These are phyloP conservation scores for Conus betulinus DNA, from an alignment of 1,140 invertebrate species.

Conservation along the genomic window DNA sequence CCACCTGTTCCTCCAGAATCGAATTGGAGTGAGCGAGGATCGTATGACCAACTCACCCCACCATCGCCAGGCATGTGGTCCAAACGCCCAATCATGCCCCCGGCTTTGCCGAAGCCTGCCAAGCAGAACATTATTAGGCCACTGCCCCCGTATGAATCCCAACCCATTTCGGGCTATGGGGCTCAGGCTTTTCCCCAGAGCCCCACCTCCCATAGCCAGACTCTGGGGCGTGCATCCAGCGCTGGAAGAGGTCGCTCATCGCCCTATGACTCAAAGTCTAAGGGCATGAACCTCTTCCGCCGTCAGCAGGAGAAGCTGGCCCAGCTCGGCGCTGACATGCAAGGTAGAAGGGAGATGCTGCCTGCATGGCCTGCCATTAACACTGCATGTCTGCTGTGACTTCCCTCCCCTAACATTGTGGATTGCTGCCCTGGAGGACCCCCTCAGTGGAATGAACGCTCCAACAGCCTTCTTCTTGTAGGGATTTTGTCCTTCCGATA, in stretches of 20 bases:
- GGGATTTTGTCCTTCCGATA: too few relatives aligned
- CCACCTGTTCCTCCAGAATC: constrained; percentile 12
- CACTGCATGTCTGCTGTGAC: constrained; percentile 4
- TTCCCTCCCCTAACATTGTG: constrained; percentile 7
- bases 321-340: constrained; percentile 60
- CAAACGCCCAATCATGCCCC: constrained; percentile 39
- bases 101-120: constrained; percentile 43
- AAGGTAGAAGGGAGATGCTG: constrained; percentile 60
- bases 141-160: constrained; percentile 5
- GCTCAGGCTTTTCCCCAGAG: background rate
- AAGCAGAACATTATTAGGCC: constrained; percentile 29
- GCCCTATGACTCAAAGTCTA: constrained; percentile 48
- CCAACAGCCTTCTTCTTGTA: background rate
- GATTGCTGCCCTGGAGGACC: constrained; percentile 11
- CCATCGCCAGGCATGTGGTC: constrained; percentile 44
- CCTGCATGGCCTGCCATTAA: constrained; percentile 21
- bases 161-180: constrained; percentile 31
- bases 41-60: constrained; percentile 11
- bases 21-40: constrained; percentile 18
- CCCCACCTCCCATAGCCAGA: constrained; percentile 33
- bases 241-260: constrained; percentile 5
- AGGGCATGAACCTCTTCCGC: constrained; percentile 66
- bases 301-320: constrained; percentile 65
- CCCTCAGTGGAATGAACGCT: background rate
- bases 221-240: constrained; percentile 20